Evolutionary conservation across 2,888 invertebrate species (phyloP).

Genomic region (Synanthedon formicaeformis): DNA sequence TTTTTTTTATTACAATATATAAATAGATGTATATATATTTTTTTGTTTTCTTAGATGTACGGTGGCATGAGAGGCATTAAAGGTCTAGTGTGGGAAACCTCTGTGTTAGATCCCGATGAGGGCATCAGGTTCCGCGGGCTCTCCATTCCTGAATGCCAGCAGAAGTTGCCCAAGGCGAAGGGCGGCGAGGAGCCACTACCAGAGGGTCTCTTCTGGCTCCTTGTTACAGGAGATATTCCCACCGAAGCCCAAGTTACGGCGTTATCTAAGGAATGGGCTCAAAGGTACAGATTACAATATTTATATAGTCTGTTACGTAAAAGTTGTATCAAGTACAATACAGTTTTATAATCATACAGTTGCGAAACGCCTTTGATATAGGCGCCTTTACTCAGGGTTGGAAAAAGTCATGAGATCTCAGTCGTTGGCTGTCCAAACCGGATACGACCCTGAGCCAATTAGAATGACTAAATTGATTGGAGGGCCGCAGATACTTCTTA

Average conservation of each 20-base stretch:
- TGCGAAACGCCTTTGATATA: too few relatives aligned
- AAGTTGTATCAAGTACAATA: too few relatives aligned
- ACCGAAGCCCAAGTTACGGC: conserved; percentile 77
- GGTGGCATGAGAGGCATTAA: conserved; percentile 98
- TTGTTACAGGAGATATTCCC: conserved; percentile 81
- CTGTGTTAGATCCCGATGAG: conserved; percentile 93
- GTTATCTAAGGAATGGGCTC: conserved; percentile 86
- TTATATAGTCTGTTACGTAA: not conserved
- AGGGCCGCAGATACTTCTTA: too few relatives aligned
- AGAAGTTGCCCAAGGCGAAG: conserved; percentile 76
- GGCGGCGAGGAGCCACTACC: conserved; percentile 80
- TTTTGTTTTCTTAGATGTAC: conserved; percentile 73
- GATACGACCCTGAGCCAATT: too few relatives aligned
- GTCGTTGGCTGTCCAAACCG: too few relatives aligned
- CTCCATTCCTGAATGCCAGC: conserved; percentile 87
- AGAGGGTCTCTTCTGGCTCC: conserved; percentile 84
- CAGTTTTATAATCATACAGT: not conserved
- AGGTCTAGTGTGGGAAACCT: conserved; percentile 94
- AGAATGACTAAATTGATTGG: too few relatives aligned
- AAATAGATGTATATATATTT: too few relatives aligned
- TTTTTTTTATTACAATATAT: too few relatives aligned
- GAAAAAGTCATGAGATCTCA: too few relatives aligned
- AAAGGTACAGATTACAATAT: conserved; percentile 29
- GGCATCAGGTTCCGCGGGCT: conserved; percentile 95
- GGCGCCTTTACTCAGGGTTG: too few relatives aligned